Conservation (phyloP, 2,888 invertebrate species). For the Noctua fimbriata region DNA sequence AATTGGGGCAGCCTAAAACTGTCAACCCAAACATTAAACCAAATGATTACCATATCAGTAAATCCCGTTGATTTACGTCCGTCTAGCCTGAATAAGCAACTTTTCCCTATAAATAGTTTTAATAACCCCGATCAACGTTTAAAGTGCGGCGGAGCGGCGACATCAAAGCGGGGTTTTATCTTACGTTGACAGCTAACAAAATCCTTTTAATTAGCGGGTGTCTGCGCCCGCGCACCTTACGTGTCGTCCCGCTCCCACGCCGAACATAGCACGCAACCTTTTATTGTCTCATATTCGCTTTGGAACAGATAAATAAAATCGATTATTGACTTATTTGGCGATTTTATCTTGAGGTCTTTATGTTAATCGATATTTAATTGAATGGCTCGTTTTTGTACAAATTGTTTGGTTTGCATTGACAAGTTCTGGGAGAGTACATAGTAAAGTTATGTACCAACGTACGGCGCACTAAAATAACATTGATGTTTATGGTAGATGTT, state of each 20-base stretch:
- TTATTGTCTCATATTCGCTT: constrained; percentile 72
- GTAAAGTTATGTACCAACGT: constrained; percentile 34
- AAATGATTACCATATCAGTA: constrained; percentile 59
- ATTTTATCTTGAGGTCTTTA: constrained; percentile 45
- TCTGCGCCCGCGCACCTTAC: constrained; percentile 69
- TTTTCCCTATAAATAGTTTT: constrained; percentile 68
- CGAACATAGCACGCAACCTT: constrained; percentile 65
- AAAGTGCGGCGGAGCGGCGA: constrained; percentile 75
- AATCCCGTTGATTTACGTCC: constrained; percentile 57
- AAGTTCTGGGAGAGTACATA: constrained; percentile 49
- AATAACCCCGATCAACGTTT: constrained; percentile 67
- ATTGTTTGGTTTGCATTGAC: constrained; percentile 40
- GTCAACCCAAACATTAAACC: constrained; percentile 50
- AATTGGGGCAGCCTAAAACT: constrained; percentile 36
- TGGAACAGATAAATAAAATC: constrained; percentile 61
- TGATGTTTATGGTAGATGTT: constrained; percentile 56
- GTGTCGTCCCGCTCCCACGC: constrained; percentile 78
- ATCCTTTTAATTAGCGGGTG: constrained; percentile 89
- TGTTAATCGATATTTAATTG: constrained; percentile 54
- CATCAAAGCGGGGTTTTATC: constrained; percentile 85
- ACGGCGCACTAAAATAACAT: constrained; percentile 54
- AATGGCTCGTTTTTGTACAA: constrained; percentile 15
- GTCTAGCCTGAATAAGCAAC: constrained; percentile 58
- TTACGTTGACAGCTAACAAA: constrained; percentile 89
- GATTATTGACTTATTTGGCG: constrained; percentile 60